A percentile compares a stretch with the other conserved stretches of the same genome.
These are phyloP conservation scores for Camponotus vicinus DNA, from an alignment of 1,140 invertebrate species.

Conservation along the genomic window DNA sequence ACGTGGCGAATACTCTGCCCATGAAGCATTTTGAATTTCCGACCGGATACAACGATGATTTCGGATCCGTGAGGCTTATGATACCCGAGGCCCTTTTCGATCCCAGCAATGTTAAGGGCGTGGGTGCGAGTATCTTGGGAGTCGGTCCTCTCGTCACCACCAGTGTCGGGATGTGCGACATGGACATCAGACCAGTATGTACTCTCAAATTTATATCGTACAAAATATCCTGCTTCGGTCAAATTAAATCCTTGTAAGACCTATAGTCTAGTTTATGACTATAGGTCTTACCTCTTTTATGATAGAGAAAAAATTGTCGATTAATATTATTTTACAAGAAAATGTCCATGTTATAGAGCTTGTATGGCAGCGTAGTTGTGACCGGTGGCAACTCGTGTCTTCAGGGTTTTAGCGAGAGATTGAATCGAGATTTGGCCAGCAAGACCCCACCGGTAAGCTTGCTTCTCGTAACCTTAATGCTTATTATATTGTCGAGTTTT, in stretches of 20 bases:
- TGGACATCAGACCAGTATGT: slow-evolving; percentile 95
- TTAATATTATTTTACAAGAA: background rate
- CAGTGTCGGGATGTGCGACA: slow-evolving; percentile 97
- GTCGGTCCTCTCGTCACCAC: slow-evolving; percentile 92
- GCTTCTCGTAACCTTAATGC: background rate
- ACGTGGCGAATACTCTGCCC: slow-evolving; percentile 93
- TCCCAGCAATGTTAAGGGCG: slow-evolving; percentile 86
- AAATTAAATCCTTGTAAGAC: background rate
- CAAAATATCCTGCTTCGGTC: background rate
- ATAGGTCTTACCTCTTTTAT: background rate
- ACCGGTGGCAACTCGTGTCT: slow-evolving; percentile 95
- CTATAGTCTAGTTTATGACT: background rate
- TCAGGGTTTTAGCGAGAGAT: slow-evolving; percentile 93
- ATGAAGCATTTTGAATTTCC: slow-evolving; percentile 97
- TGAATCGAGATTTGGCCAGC: slow-evolving; percentile 94
- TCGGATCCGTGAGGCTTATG: slow-evolving; percentile 94
- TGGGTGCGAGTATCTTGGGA: slow-evolving; percentile 89
- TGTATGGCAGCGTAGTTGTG: slow-evolving; percentile 96
- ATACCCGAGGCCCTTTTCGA: slow-evolving; percentile 97
- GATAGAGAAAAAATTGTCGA: background rate
- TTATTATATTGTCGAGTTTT: background rate
- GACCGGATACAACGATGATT: slow-evolving; percentile 97
- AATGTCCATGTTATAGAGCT: slow-evolving; percentile 72
- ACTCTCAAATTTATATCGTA: slow-evolving; percentile 63
- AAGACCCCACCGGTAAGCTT: slow-evolving; percentile 92